Percentiles rank a stretch among this genome's conserved stretches.
Evolutionary conservation across 1,140 invertebrate species (phyloP).

Genomic region (Sminthurides bifidus): DNA sequence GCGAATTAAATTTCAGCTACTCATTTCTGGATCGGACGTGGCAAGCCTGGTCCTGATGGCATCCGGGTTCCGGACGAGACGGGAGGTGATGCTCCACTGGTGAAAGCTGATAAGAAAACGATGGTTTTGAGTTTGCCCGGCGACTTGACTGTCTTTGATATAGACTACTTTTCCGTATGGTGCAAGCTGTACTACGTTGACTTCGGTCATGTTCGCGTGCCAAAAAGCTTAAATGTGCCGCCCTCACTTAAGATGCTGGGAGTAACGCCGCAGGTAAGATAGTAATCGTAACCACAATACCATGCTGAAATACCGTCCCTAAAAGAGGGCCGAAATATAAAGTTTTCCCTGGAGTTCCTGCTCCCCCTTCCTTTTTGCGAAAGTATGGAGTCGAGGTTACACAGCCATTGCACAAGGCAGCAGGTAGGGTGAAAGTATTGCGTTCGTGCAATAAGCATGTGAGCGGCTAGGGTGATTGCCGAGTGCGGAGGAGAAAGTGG

Average conservation of each 20-base stretch:
- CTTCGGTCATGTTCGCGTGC: slow-evolving; percentile 72
- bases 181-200: slow-evolving; percentile 78
- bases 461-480: too few relatives aligned
- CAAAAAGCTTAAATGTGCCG: slow-evolving; percentile 63
- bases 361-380: too few relatives aligned
- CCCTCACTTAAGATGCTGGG: slow-evolving; percentile 86
- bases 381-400: too few relatives aligned
- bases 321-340: too few relatives aligned
- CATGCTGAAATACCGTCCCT: too few relatives aligned
- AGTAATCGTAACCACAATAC: too few relatives aligned
- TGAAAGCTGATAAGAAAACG: slow-evolving; percentile 67
- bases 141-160: slow-evolving; percentile 66
- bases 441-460: too few relatives aligned
- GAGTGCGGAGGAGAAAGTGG: too few relatives aligned
- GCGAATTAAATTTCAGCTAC: too few relatives aligned
- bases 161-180: slow-evolving; percentile 75
- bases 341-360: too few relatives aligned
- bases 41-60: slow-evolving; percentile 63
- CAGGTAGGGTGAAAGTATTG: too few relatives aligned
- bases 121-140: slow-evolving; percentile 73
- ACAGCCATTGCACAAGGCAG: too few relatives aligned
- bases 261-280: slow-evolving; percentile 80
- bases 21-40: slow-evolving; percentile 79
- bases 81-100: slow-evolving; percentile 62
- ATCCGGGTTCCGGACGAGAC: slow-evolving; percentile 77